Evolutionary conservation across 1,140 invertebrate genomes (phyloP).

Genomic region (Magallana gigas): DNA sequence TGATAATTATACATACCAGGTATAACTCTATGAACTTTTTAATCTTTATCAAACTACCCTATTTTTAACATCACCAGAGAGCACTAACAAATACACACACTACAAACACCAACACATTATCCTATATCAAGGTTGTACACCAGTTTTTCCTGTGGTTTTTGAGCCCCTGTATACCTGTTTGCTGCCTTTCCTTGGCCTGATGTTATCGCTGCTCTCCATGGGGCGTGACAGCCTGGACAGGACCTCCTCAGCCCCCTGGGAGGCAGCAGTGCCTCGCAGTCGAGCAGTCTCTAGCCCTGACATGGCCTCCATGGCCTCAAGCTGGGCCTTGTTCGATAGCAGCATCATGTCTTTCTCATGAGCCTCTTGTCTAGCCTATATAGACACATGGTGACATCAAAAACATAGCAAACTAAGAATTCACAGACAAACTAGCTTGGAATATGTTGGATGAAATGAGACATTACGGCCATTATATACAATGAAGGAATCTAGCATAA

Average conservation of each 20-base stretch:
- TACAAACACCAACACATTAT: too few relatives aligned
- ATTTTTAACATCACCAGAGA: too few relatives aligned
- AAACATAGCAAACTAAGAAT: neutral
- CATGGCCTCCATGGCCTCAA: constrained; percentile 66
- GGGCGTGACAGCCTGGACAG: constrained; percentile 52
- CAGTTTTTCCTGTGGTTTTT: too few relatives aligned
- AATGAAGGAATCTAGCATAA: too few relatives aligned
- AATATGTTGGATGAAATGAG: neutral
- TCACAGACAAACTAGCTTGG: neutral
- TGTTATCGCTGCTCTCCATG: constrained; percentile 53
- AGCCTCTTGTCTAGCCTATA: constrained; percentile 73
- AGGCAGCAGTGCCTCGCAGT: constrained; percentile 61
- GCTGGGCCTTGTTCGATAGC: constrained; percentile 69
- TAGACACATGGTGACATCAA: neutral
- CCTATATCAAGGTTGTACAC: too few relatives aligned
- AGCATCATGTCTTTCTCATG: constrained; percentile 72
- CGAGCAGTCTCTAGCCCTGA: constrained; percentile 65
- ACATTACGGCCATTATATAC: neutral
- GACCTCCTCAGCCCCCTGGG: constrained; percentile 62
- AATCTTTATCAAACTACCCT: too few relatives aligned
- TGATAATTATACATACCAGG: too few relatives aligned
- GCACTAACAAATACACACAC: too few relatives aligned
- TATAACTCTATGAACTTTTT: too few relatives aligned
- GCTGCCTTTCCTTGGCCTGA: constrained; percentile 49
- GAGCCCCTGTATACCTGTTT: constrained; percentile 45